Evolutionary conservation across 2,888 invertebrate species (phyloP).

Genomic region (Dichetophora obliterata): DNA sequence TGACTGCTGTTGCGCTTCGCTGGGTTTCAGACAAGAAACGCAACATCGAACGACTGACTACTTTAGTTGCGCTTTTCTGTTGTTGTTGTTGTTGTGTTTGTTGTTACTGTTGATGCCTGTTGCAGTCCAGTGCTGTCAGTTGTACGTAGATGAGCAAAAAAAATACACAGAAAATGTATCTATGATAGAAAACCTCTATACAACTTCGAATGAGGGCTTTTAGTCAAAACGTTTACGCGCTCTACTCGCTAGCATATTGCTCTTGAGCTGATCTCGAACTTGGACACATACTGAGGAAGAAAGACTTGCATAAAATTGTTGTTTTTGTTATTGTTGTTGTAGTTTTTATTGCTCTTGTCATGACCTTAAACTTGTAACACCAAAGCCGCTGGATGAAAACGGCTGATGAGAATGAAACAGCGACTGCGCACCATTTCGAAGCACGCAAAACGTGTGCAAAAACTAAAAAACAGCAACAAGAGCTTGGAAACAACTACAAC

Average conservation of each 20-base stretch:
- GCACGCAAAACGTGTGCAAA: constrained; percentile 49
- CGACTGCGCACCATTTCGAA: constrained; percentile 39
- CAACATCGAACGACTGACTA: background rate
- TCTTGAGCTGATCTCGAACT: constrained; percentile 28
- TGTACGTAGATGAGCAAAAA: background rate
- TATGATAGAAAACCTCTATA: constrained; percentile 1
- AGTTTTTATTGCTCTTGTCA: constrained; percentile 42
- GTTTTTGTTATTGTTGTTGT: constrained; percentile 1
- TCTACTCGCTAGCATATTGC: background rate
- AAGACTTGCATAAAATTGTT: constrained; percentile 35
- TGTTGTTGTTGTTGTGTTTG: constrained; percentile 12
- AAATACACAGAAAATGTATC: background rate
- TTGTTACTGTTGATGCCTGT: background rate
- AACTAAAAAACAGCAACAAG: constrained; percentile 21
- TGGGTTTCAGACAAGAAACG: background rate
- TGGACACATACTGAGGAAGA: constrained; percentile 21
- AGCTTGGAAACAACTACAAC: background rate
- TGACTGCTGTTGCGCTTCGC: constrained; percentile 16
- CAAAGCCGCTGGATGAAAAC: constrained; percentile 39
- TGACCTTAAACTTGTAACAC: constrained; percentile 61
- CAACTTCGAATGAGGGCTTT: background rate
- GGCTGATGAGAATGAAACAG: background rate
- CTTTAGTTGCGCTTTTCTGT: constrained; percentile 7
- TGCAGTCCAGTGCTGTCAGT: background rate
- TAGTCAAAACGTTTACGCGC: constrained; percentile 4